These are phyloP conservation scores for Chaetodon trifascialis DNA, from an alignment of 2,113 vertebrate genomes.

Conservation along the genomic window DNA sequence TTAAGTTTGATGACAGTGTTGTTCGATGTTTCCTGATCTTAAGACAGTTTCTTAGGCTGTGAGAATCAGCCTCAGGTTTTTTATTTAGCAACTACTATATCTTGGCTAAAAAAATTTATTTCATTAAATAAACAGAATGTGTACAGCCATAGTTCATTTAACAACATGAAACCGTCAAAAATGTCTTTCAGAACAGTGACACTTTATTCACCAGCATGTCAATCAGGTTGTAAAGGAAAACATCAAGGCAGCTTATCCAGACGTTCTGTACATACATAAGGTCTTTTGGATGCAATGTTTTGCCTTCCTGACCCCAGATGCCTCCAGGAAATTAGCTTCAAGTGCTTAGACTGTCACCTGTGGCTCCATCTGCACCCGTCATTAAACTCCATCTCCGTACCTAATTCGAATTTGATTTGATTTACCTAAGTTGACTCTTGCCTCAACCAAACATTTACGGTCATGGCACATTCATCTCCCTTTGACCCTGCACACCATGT, in stretches of 20 bases:
- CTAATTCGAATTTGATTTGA: conserved; percentile 53
- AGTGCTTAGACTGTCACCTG: conserved; percentile 34
- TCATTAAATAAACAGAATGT: neutral
- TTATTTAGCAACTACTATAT: neutral
- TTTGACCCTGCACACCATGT: conserved; percentile 56
- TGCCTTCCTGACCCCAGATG: conserved; percentile 20
- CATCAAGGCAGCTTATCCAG: neutral
- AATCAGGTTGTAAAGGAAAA: neutral
- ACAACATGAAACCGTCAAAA: neutral
- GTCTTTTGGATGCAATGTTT: neutral
- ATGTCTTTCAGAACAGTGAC: neutral
- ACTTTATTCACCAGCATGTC: no score
- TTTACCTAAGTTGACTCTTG: conserved; percentile 58
- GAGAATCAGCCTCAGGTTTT: neutral
- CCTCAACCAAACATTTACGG: conserved; percentile 38
- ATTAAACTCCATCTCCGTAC: conserved; percentile 27
- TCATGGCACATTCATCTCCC: conserved; percentile 55
- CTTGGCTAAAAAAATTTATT: neutral
- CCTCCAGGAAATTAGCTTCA: conserved; percentile 16
- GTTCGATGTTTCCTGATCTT: neutral
- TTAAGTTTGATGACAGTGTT: neutral
- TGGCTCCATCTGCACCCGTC: conserved; percentile 46
- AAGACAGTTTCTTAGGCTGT: neutral
- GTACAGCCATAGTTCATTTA: neutral
- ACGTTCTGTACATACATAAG: no score